phyloP scores from a whole-genome alignment of 2,113 vertebrate genomes.

The Erpornis zantholeuca region DNA sequence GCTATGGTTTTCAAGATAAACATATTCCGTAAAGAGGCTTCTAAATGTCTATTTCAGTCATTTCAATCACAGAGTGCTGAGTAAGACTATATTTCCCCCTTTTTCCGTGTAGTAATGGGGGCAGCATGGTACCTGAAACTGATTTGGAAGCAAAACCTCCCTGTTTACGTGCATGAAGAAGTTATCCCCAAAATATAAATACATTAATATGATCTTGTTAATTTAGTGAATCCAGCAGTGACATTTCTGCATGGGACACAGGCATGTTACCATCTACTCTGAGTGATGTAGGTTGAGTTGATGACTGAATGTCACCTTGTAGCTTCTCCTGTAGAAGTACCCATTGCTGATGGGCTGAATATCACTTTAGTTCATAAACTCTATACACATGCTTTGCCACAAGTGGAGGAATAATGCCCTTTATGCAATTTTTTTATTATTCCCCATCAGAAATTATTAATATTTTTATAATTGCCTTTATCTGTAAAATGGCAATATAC shows the following conservation, averaged over 20 bases:
- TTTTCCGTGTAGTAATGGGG: background rate
- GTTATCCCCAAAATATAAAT: background rate
- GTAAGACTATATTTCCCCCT: background rate
- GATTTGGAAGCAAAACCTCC: background rate
- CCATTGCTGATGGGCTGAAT: background rate
- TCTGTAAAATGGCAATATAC: background rate
- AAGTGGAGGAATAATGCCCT: background rate
- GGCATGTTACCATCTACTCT: background rate
- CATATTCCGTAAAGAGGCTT: background rate
- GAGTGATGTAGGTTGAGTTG: background rate
- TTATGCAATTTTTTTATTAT: background rate
- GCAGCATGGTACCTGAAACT: background rate
- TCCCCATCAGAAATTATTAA: background rate
- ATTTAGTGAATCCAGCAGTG: background rate
- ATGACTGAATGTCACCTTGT: background rate
- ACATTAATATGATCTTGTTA: background rate
- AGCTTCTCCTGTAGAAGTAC: background rate
- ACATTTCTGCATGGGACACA: background rate
- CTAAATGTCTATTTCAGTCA: background rate
- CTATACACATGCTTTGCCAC: background rate
- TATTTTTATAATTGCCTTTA: background rate
- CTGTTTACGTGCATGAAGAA: background rate
- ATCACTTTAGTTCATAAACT: background rate
- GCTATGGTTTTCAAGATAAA: background rate
- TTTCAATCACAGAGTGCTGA: background rate